Conservation (phyloP, 2,888 invertebrate genomes). For the Buathra laborator region DNA sequence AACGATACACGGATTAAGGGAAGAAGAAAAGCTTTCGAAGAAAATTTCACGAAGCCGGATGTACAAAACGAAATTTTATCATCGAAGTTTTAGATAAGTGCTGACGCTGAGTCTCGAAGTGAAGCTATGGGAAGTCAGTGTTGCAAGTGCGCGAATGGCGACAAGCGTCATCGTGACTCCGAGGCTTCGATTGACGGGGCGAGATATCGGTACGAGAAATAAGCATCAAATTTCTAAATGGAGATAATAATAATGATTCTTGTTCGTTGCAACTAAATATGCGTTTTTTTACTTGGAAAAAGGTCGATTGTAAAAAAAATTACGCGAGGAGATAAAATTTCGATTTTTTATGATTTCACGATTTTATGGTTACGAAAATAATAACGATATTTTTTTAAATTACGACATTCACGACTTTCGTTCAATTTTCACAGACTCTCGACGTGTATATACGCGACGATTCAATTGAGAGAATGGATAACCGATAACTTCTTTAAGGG, state of each 20-base stretch:
- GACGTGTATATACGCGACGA: too few species aligned
- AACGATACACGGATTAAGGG: slow-evolving; percentile 38
- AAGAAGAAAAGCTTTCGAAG: slow-evolving; percentile 28
- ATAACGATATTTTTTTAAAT: too few species aligned
- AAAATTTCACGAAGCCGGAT: neutral
- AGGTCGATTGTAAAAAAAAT: too few species aligned
- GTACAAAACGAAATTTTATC: slow-evolving; percentile 1
- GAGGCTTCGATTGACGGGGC: slow-evolving; percentile 77
- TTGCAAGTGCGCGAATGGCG: slow-evolving; percentile 84
- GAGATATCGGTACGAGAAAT: slow-evolving; percentile 74
- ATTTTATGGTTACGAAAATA: too few species aligned
- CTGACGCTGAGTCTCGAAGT: slow-evolving; percentile 21
- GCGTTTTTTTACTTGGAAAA: neutral
- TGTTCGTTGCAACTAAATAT: neutral
- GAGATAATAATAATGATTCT: neutral
- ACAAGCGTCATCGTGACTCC: slow-evolving; percentile 75
- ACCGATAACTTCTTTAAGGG: too few species aligned
- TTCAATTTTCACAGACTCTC: too few species aligned
- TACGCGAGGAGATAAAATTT: too few species aligned
- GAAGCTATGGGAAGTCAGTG: slow-evolving; percentile 83
- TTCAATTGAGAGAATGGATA: too few species aligned
- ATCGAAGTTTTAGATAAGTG: slow-evolving; percentile 19
- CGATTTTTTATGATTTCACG: too few species aligned
- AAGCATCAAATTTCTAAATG: neutral
- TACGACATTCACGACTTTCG: too few species aligned